Evolutionary conservation across 2,113 vertebrate species (phyloP).

Genomic region (Heliornis fulica): DNA sequence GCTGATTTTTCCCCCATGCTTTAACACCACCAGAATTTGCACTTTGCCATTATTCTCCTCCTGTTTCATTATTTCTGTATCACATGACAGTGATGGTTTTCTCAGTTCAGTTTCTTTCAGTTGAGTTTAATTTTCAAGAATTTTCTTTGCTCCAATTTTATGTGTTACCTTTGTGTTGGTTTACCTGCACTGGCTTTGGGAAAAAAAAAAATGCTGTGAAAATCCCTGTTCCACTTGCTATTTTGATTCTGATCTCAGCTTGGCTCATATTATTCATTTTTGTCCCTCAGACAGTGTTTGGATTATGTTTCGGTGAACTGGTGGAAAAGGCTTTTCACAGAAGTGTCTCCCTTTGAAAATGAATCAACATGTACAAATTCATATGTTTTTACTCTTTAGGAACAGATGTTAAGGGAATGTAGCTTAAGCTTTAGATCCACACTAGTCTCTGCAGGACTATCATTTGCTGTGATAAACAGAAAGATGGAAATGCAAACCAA

Average conservation of each 20-base stretch:
- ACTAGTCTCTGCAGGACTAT: constrained; percentile 31
- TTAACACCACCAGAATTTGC: not conserved
- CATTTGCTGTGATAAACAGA: constrained; percentile 53
- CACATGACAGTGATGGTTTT: not conserved
- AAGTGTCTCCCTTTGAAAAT: constrained; percentile 11
- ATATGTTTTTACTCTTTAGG: constrained; percentile 17
- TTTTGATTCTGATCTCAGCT: not conserved
- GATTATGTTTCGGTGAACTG: not conserved
- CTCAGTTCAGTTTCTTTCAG: not conserved
- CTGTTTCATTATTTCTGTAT: not conserved
- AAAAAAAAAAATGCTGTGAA: not conserved
- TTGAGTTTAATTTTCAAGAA: not conserved
- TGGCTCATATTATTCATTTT: not conserved
- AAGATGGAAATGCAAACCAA: constrained; percentile 34
- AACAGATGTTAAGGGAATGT: constrained; percentile 45
- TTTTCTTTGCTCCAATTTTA: not conserved
- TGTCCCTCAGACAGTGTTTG: not conserved
- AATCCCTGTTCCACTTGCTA: not conserved
- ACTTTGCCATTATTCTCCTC: not conserved
- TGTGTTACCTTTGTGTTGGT: not conserved
- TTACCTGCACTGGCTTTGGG: not conserved
- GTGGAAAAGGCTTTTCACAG: not conserved
- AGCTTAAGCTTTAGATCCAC: constrained; percentile 51
- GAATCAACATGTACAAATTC: constrained; percentile 16
- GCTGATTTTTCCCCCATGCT: not conserved